These are phyloP conservation scores for Myodes glareolus DNA, from an alignment of 2,113 vertebrate genomes.

Conservation along the genomic window DNA sequence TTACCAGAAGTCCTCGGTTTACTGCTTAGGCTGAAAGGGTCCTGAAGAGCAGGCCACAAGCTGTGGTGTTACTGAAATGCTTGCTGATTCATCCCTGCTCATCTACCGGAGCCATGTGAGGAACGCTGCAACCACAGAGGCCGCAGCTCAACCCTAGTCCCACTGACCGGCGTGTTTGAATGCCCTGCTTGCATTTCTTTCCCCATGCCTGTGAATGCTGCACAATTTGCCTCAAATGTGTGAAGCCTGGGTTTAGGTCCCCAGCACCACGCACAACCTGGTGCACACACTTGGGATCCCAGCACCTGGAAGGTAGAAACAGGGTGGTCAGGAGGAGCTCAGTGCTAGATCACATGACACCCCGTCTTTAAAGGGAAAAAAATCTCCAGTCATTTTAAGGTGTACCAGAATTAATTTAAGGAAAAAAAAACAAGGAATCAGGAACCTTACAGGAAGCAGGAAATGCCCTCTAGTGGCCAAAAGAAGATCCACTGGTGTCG, in stretches of 20 bases:
- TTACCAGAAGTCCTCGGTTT: neutral
- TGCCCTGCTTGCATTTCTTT: neutral
- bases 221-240: too few relatives aligned
- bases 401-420: neutral
- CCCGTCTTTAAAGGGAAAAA: neutral
- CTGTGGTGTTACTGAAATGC: neutral
- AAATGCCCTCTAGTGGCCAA: conserved; percentile 79
- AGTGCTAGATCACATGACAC: neutral
- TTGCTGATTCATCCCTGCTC: neutral
- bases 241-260: neutral
- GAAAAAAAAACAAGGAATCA: conserved; percentile 30
- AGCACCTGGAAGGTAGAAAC: neutral
- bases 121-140: neutral
- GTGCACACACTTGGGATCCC: neutral
- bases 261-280: neutral
- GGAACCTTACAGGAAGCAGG: conserved; percentile 26
- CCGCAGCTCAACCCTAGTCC: neutral
- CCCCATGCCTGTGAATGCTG: too few relatives aligned
- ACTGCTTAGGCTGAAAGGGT: neutral
- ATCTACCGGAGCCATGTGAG: neutral
- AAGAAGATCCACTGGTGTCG: neutral
- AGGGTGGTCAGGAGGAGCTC: neutral
- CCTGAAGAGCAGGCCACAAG: neutral
- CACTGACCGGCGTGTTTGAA: neutral
- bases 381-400: neutral